Conservation (phyloP, 2,888 invertebrate species). For the Lomographa bimaculata region DNA sequence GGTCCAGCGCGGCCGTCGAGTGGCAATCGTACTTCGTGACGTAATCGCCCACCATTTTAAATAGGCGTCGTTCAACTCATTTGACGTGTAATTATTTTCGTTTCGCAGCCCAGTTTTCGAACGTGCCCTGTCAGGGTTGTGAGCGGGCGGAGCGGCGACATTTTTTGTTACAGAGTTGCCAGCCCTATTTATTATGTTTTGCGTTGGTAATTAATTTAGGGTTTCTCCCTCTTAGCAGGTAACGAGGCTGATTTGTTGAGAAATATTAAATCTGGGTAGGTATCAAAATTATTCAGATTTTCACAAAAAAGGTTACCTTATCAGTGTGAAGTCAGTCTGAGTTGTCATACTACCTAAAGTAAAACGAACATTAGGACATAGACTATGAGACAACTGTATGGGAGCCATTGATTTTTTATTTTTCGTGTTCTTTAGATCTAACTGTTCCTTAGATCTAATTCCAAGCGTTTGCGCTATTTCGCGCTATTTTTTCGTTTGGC, state of each 20-base stretch:
- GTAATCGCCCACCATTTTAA: constrained; percentile 55
- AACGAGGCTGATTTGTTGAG: constrained; percentile 30
- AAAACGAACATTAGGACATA: no score
- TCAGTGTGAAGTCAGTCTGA: no score
- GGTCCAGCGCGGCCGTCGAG: constrained; percentile 28
- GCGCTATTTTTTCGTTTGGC: no score
- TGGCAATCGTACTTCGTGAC: constrained; percentile 50
- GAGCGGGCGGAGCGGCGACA: constrained; percentile 34
- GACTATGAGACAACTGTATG: no score
- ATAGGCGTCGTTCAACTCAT: constrained; percentile 70
- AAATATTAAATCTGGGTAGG: no score
- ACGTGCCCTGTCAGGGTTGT: constrained; percentile 42
- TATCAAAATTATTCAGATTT: no score
- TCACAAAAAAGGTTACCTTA: no score
- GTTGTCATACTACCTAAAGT: no score
- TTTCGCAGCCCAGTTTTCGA: constrained; percentile 58
- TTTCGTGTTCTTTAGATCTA: no score
- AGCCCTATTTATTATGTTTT: constrained; percentile 57
- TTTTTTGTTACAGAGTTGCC: constrained; percentile 57
- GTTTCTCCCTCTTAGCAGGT: constrained; percentile 39
- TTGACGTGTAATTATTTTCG: constrained; percentile 73
- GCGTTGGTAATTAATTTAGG: constrained; percentile 55
- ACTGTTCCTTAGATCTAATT: no score
- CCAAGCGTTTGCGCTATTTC: no score
- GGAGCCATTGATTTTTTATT: no score